Evolutionary conservation across 35 echinoderm and acorn worm species (phyloP), one percentile per base, ranked within the genome.

Genomic region (Amphiura filiformis): DNA sequence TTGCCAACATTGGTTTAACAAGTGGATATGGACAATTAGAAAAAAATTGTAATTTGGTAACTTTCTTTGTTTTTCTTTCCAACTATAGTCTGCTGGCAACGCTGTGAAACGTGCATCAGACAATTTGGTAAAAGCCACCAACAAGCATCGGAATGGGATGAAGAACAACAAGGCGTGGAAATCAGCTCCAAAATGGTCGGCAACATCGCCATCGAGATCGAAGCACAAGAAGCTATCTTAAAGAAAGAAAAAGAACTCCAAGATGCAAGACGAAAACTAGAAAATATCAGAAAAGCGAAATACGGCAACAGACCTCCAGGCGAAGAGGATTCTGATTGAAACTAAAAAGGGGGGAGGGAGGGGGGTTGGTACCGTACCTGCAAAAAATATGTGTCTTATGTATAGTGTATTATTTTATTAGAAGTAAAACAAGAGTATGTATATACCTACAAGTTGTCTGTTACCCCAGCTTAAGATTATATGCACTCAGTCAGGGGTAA

Each of bases 31-130:
- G 41, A 17, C 41, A 47, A 47, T 47, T 47, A 47, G 17, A 47
- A 47, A 9, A 47, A 47, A 9, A 47, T 47, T 47, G 41, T 47
- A 9, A 9, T 47, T 47, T 47, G 41, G 4, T 47, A 47, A 47
- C 5, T 83, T 80, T 84, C 36, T 42, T 81, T 42, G 38, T 38
- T 90, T 78, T 17, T 65, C n/a, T 13, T 82, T 75, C 1, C 36
- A 52, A 39, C 18, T 39, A n/a, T n/a, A 98, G 95, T 82, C 93
- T 87, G 95, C 95, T 82, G 95, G 95, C 70, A 98, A 98, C 87
- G 95, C 95, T 15, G 95, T 98, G 20, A 98, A 98, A 57, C 93
- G 93, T 47, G 95, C 95, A 26, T 98, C 95, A 49, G 95, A 98
- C 52, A 93, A 94, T 64, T 42, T 98, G 86, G 95, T 98, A 61